phyloP scores from a whole-genome alignment of 2,113 vertebrate species.

The Platichthys flesus region DNA sequence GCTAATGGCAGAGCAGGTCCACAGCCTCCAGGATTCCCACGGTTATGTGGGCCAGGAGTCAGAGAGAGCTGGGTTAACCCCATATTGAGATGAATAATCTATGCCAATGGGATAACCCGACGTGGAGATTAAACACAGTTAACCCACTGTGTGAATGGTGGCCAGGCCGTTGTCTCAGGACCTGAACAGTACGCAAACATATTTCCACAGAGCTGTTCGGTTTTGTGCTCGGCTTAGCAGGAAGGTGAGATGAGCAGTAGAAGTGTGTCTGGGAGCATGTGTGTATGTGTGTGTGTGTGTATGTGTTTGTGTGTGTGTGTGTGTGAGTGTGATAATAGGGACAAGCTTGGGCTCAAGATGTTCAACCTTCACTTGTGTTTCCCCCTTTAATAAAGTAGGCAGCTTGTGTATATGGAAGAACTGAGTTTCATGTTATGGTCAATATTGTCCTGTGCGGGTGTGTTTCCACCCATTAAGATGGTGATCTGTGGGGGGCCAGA shows the following conservation, averaged over 20 bases:
- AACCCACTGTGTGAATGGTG: slow-evolving; percentile 78
- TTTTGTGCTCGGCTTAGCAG: slow-evolving; percentile 67
- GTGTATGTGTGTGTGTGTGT: slow-evolving; percentile 1
- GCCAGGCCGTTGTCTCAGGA: slow-evolving; percentile 73
- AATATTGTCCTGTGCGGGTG: slow-evolving; percentile 10
- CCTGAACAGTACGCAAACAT: slow-evolving; percentile 60
- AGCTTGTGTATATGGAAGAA: not conserved
- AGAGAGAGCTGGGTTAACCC: slow-evolving; percentile 75
- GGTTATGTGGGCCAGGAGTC: slow-evolving; percentile 66
- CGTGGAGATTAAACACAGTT: slow-evolving; percentile 75
- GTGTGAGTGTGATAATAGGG: not conserved
- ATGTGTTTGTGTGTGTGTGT: not conserved
- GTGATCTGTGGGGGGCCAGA: slow-evolving; percentile 73
- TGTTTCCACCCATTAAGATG: slow-evolving; percentile 25
- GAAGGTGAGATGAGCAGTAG: slow-evolving; percentile 9
- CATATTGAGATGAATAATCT: slow-evolving; percentile 75
- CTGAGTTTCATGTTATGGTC: slow-evolving; percentile 9
- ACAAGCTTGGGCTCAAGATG: rapidly evolving
- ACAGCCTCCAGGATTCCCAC: slow-evolving; percentile 67
- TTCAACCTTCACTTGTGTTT: slow-evolving; percentile 11
- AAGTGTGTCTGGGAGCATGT: slow-evolving; percentile 3
- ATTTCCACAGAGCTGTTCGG: slow-evolving; percentile 61
- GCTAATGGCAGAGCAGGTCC: slow-evolving; percentile 27
- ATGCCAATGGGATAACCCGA: slow-evolving; percentile 67
- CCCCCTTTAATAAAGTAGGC: slow-evolving; percentile 6